phyloP scores from a whole-genome alignment of 2,797 vertebrate species.

The Phyllotis vaccarum region DNA sequence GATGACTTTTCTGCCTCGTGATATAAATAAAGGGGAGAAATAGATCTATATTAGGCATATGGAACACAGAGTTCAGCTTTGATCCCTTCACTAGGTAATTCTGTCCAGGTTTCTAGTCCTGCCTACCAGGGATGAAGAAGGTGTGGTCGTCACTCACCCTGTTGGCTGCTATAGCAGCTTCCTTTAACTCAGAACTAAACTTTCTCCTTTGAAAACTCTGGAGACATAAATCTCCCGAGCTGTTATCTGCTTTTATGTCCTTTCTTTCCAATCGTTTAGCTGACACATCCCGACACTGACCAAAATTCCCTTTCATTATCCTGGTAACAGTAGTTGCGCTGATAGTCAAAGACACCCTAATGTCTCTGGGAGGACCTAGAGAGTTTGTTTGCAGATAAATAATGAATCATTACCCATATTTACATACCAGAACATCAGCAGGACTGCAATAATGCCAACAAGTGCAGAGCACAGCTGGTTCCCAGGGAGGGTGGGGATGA shows the following conservation, averaged over 20 bases:
- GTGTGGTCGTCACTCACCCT: fast-evolving
- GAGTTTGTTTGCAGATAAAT: conserved; percentile 56
- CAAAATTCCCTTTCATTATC: conserved; percentile 8
- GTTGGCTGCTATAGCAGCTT: not conserved
- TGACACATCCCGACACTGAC: not conserved
- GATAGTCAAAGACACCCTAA: not conserved
- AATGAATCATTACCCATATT: conserved; percentile 53
- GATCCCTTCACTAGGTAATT: not conserved
- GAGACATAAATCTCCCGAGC: conserved; percentile 52
- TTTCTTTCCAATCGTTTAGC: not conserved
- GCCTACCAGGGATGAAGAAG: not conserved
- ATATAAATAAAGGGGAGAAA: not conserved
- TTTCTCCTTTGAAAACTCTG: not conserved
- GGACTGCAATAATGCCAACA: conserved; percentile 53
- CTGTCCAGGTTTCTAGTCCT: not conserved
- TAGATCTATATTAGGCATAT: too few species aligned
- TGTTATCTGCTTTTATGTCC: conserved; percentile 30
- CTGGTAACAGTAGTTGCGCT: not conserved
- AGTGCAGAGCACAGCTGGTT: conserved; percentile 42
- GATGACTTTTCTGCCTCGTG: not conserved
- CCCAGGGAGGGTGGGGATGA: conserved; percentile 50
- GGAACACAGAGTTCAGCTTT: not conserved
- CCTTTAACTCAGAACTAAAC: not conserved
- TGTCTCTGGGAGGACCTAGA: not conserved
- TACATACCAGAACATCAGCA: conserved; percentile 31